Evolutionary conservation across 2,888 invertebrate genomes (phyloP).

Genomic region (Patella caerulea): DNA sequence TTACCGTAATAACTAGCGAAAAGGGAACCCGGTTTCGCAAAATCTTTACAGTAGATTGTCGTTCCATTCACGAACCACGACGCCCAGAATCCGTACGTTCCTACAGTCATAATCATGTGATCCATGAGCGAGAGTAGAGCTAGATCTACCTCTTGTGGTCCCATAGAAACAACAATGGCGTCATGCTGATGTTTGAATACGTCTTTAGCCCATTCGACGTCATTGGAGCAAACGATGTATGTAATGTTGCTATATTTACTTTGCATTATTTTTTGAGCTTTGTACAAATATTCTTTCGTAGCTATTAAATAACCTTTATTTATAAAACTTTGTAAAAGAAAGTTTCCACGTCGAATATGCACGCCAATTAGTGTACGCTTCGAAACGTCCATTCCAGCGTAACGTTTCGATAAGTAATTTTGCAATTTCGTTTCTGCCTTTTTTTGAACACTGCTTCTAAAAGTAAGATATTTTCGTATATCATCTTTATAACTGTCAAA

Average conservation of each 20-base stretch:
- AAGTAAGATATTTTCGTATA: background rate
- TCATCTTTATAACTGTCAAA: background rate
- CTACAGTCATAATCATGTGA: slow-evolving; percentile 51
- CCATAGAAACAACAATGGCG: slow-evolving; percentile 32
- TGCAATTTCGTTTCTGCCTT: background rate
- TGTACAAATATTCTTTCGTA: slow-evolving; percentile 35
- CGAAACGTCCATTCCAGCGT: background rate
- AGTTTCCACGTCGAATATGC: slow-evolving; percentile 22
- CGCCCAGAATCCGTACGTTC: slow-evolving; percentile 54
- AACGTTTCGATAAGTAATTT: background rate
- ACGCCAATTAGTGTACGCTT: slow-evolving; percentile 17
- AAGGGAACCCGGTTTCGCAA: slow-evolving; percentile 2
- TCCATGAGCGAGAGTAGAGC: slow-evolving; percentile 47
- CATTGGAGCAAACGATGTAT: slow-evolving; percentile 45
- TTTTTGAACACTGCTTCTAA: background rate
- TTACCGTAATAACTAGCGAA: slow-evolving; percentile 3
- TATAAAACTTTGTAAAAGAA: background rate
- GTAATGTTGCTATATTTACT: slow-evolving; percentile 33
- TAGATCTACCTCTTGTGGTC: slow-evolving; percentile 38
- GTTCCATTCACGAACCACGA: slow-evolving; percentile 45
- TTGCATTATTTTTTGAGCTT: slow-evolving; percentile 40
- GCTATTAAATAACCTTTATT: slow-evolving; percentile 38
- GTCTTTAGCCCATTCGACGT: slow-evolving; percentile 38
- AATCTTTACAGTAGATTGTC: slow-evolving; percentile 40
- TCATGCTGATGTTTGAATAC: slow-evolving; percentile 30